These are phyloP conservation scores for Colistium nudipinnis DNA, from an alignment of 2,113 vertebrate species.

Conservation along the genomic window DNA sequence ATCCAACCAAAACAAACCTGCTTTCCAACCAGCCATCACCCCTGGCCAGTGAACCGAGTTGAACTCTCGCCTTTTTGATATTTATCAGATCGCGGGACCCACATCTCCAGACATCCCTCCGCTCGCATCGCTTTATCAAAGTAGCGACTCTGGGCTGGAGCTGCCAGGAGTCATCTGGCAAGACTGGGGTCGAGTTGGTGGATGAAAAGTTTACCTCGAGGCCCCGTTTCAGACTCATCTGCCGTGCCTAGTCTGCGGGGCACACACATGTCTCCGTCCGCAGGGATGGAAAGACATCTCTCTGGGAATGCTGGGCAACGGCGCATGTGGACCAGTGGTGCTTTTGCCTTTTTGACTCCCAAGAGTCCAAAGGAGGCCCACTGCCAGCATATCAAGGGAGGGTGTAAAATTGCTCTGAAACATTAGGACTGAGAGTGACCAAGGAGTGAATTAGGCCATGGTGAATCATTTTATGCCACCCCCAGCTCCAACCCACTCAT, in stretches of 20 bases:
- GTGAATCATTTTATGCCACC: constrained; percentile 60
- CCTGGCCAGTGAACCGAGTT: constrained; percentile 31
- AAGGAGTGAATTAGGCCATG: constrained; percentile 59
- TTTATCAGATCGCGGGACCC: constrained; percentile 44
- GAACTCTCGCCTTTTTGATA: constrained; percentile 47
- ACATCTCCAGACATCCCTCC: constrained; percentile 39
- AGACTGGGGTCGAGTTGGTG: constrained; percentile 36
- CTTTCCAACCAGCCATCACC: constrained; percentile 20
- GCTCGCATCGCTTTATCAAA: constrained; percentile 56
- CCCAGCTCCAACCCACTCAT: constrained; percentile 63
- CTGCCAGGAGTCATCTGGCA: constrained; percentile 49
- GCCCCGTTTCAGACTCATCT: constrained; percentile 51
- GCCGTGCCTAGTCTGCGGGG: constrained; percentile 38
- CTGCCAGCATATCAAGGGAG: constrained; percentile 48
- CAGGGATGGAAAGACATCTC: constrained; percentile 15
- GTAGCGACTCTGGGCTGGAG: constrained; percentile 13
- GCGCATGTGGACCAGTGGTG: constrained; percentile 27
- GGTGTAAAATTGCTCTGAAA: constrained; percentile 56
- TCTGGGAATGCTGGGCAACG: constrained; percentile 19
- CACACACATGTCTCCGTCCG: constrained; percentile 43
- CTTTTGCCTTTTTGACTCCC: constrained; percentile 39
- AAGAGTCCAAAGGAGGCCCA: constrained; percentile 26
- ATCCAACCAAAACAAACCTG: constrained; percentile 29
- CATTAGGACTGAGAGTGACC: constrained; percentile 59
- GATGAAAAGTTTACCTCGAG: constrained; percentile 50